These are phyloP conservation scores for Armadillidium nasatum DNA, from an alignment of 1,140 invertebrate genomes.

Conservation along the genomic window DNA sequence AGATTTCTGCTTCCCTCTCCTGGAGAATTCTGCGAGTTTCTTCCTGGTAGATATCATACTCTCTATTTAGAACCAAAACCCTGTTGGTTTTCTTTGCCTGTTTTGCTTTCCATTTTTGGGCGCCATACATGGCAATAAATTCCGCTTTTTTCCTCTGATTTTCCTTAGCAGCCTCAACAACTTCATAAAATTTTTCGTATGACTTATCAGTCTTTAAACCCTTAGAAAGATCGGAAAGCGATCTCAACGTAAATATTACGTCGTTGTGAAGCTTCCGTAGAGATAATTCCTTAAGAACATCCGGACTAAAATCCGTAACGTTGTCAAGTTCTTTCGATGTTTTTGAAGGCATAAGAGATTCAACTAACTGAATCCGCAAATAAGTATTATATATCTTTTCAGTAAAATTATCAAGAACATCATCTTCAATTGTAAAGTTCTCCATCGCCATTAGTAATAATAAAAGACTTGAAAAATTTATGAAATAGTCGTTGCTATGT, in stretches of 20 bases:
- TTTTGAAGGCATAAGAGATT: constrained; percentile 14
- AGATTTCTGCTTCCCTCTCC: neutral
- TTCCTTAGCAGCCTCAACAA: neutral
- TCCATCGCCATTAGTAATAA: too few relatives aligned
- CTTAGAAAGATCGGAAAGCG: neutral
- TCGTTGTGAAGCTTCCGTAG: neutral
- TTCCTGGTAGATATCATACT: neutral
- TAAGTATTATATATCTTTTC: neutral
- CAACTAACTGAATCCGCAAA: neutral
- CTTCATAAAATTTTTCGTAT: neutral
- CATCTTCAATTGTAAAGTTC: neutral
- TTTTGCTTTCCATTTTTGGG: neutral
- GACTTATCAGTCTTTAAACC: neutral
- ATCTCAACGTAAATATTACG: neutral
- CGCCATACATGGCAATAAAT: neutral
- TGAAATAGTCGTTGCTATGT: too few relatives aligned
- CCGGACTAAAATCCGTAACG: neutral
- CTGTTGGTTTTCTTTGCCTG: neutral
- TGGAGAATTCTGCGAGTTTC: neutral
- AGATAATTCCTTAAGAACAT: neutral
- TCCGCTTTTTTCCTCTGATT: neutral
- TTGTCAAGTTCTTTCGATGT: neutral
- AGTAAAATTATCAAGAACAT: neutral
- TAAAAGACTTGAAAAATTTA: too few relatives aligned
- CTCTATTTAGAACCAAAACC: neutral